These are phyloP conservation scores for Chrysolina americana DNA, from an alignment of 2,888 invertebrate genomes.

Conservation along the genomic window DNA sequence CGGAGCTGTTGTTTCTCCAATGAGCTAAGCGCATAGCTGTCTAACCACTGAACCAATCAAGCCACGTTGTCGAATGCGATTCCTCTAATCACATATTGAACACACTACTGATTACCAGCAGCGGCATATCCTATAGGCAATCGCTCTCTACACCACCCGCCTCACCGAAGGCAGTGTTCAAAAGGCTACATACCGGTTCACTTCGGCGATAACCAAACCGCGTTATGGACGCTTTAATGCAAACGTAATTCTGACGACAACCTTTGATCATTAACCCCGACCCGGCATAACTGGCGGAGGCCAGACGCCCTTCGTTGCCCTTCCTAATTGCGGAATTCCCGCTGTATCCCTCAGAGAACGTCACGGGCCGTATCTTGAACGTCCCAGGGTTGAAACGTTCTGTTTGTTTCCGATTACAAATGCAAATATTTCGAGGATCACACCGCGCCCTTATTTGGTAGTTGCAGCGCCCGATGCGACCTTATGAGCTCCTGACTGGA, in stretches of 20 bases:
- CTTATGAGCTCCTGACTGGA: neutral
- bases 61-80: neutral
- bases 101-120: neutral
- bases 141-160: neutral
- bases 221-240: conserved; percentile 43
- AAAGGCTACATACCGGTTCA: conserved; percentile 26
- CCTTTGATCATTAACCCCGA: conserved; percentile 46
- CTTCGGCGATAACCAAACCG: conserved; percentile 39
- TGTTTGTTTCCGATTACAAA: conserved; percentile 45
- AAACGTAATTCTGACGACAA: conserved; percentile 45
- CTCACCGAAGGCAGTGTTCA: neutral
- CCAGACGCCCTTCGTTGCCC: conserved; percentile 39
- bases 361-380: conserved; percentile 35
- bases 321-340: conserved; percentile 42
- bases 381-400: conserved; percentile 36
- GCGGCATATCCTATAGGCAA: neutral
- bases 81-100: neutral
- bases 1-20: neutral
- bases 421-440: conserved; percentile 42
- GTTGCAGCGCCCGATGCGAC: neutral
- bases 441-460: conserved; percentile 31
- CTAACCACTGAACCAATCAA: neutral
- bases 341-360: conserved; percentile 26
- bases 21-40: neutral
- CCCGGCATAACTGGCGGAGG: conserved; percentile 26